Base-by-base conservation (phyloP, 2,797 vertebrate genomes). In the Fratercula arctica region DNA sequence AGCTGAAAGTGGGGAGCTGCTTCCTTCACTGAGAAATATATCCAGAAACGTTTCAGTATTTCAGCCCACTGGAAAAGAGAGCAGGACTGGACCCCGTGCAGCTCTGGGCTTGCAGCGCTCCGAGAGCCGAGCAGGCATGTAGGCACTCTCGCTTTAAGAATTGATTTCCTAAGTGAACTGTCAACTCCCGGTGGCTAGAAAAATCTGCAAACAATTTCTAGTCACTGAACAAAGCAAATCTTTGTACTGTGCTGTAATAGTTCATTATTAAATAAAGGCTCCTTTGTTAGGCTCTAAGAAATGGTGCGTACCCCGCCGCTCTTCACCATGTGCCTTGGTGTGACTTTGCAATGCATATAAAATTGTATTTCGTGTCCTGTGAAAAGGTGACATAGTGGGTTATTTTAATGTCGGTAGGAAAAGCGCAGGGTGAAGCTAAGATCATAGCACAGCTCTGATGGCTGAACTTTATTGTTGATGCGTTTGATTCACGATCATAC, bases 151-250 rank as follows among this genome's bases (percentile, higher is more conserved):
- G 31, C 92, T 95, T 91, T 94, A 95, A 96, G 76, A 91, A 54
- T 31, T 87, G 81, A 85, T 95, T 94, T 96, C 93, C 79, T 96
- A 87, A 95, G 92, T 86, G 92, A 95, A 85, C 89, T 89, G 93
- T 96, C 95, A 96, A 37, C 39, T 95, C 93, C 87, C 11, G 0
- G 90, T 95, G 94, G 90, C 94, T 93, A 89, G 85, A 95, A 95
- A 96, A 97, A 93, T 96, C 95, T 97, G 96, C 90, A 95, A 96
- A 96, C 94, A 97, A 97, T 97, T 97, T 97, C 88, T 95, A 90
- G 91, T 72, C 73, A 68, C 90, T 59, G 89, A 95, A 97, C 90
- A 95, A 93, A 95, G 96, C 90, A 95, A 87, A 95, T 95, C 94
- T 95, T 95, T 96, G 93, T 96, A 41, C 94, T 85, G 57, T 85